These are phyloP conservation scores for Ictalurus punctatus DNA, from an alignment of 2,113 vertebrate genomes.

Conservation along the genomic window DNA sequence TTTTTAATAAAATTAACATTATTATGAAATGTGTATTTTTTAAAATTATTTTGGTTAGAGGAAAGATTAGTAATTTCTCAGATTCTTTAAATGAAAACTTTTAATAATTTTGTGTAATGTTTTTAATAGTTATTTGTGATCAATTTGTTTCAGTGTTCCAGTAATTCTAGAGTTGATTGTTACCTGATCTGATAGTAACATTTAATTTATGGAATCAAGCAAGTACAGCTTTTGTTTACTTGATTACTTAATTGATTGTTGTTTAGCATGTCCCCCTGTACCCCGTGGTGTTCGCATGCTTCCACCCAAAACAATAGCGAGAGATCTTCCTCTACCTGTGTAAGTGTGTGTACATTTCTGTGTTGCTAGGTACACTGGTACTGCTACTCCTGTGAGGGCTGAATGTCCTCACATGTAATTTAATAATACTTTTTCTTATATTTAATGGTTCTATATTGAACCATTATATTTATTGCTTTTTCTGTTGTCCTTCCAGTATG, in stretches of 20 bases:
- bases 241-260: conserved; percentile 3
- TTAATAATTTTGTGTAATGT: background rate
- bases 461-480: background rate
- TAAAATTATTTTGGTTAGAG: background rate
- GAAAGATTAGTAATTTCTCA: background rate
- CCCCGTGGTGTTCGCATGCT: conserved; percentile 46
- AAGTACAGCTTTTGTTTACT: background rate
- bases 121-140: background rate
- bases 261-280: conserved; percentile 59
- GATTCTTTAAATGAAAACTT: background rate
- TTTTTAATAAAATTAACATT: background rate
- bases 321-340: conserved; percentile 53
- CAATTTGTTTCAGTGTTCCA: background rate
- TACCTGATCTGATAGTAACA: background rate
- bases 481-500: conserved; percentile 56
- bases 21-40: background rate
- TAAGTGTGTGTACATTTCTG: conserved; percentile 53
- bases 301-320: conserved; percentile 31
- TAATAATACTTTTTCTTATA: background rate
- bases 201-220: background rate
- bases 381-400: background rate
- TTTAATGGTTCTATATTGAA: background rate
- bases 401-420: background rate
- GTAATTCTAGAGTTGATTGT: background rate
- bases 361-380: background rate